Percentiles rank a stretch among this genome's conserved stretches.
phyloP scores from a whole-genome alignment of 2,888 invertebrate species.

The Thumatha senex region DNA sequence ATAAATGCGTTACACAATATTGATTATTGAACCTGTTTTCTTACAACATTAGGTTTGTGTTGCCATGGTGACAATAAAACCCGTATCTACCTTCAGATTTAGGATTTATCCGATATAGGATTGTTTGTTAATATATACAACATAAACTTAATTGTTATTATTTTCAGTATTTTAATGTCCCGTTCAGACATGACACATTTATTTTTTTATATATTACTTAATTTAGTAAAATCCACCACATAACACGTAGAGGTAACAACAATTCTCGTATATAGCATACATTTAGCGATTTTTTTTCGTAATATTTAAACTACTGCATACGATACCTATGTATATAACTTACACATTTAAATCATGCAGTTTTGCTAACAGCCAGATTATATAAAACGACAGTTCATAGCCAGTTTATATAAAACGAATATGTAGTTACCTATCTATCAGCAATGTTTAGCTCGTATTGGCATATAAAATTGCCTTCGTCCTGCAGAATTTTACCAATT shows the following conservation, averaged over 20 bases:
- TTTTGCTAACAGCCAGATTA: constrained; percentile 11
- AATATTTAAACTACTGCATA: constrained; percentile 11
- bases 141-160: constrained; percentile 21
- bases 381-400: constrained; percentile 1
- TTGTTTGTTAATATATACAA: constrained; percentile 30
- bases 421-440: constrained; percentile 3
- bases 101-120: constrained; percentile 6
- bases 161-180: constrained; percentile 37
- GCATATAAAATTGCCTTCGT: no score
- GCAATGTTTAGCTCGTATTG: background rate
- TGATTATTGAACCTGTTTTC: constrained; percentile 38
- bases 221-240: constrained; percentile 18
- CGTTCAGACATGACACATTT: constrained; percentile 18
- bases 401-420: background rate
- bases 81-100: constrained; percentile 44
- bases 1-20: constrained; percentile 69
- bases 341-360: constrained; percentile 8
- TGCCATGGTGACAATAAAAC: constrained; percentile 42
- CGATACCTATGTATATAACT: constrained; percentile 8
- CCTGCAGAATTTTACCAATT: background rate
- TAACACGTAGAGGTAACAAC: constrained; percentile 3
- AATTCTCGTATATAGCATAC: constrained; percentile 4
- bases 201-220: constrained; percentile 10
- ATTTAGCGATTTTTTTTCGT: constrained; percentile 6
- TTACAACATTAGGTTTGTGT: constrained; percentile 29